Evolutionary conservation across 2,888 invertebrate genomes (phyloP).

Genomic region (Drosophila koepferae): DNA sequence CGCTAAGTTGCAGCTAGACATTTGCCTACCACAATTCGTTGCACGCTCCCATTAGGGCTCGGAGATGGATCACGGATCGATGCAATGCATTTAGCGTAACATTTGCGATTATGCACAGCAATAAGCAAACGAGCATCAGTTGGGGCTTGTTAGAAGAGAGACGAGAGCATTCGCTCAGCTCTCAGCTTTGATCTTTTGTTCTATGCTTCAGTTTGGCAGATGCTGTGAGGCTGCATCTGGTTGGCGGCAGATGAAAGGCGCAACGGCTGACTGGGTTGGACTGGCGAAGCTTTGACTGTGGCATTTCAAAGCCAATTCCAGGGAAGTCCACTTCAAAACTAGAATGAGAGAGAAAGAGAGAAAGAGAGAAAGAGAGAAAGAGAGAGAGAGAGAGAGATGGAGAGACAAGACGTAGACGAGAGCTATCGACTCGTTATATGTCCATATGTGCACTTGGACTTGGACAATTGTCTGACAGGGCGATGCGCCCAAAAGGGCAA

Average conservation of each 20-base stretch:
- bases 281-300: slow-evolving; percentile 44
- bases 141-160: slow-evolving; percentile 41
- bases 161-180: neutral
- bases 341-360: neutral
- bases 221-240: slow-evolving; percentile 14
- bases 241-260: slow-evolving; percentile 63
- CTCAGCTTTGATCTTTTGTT: slow-evolving; percentile 54
- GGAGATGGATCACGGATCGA: slow-evolving; percentile 50
- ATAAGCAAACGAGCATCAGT: slow-evolving; percentile 43
- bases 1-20: slow-evolving; percentile 58
- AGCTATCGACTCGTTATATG: slow-evolving; percentile 40
- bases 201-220: slow-evolving; percentile 43
- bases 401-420: slow-evolving; percentile 19
- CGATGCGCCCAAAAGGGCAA: slow-evolving; percentile 49
- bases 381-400: too few relatives aligned
- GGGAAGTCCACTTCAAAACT: slow-evolving; percentile 72
- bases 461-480: slow-evolving; percentile 39
- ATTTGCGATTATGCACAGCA: slow-evolving; percentile 59
- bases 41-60: slow-evolving; percentile 49
- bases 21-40: slow-evolving; percentile 63
- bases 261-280: slow-evolving; percentile 1
- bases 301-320: slow-evolving; percentile 69
- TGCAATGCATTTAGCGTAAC: slow-evolving; percentile 65
- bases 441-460: slow-evolving; percentile 54
- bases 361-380: neutral